A percentile compares a stretch with the other conserved stretches of the same genome.
Conservation (phyloP, 2,113 vertebrate species). For the Geococcyx californianus region DNA sequence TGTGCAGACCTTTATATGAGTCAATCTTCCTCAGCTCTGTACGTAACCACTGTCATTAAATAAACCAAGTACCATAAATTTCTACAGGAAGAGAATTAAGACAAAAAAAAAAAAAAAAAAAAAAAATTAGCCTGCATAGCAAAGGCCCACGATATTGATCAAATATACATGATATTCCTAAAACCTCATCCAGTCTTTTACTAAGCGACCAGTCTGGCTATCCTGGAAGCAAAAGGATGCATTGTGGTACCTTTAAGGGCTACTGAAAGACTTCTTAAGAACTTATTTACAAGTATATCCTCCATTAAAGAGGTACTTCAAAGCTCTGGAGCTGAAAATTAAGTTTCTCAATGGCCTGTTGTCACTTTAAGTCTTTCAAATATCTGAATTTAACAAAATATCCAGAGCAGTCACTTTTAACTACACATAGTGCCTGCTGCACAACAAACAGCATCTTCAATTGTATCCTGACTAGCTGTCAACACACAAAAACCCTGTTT, state of each 20-base stretch:
- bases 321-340: background rate
- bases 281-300: background rate
- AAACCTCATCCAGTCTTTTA: background rate
- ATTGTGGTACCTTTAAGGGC: background rate
- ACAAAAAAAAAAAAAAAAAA: background rate
- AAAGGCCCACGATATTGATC: background rate
- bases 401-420: background rate
- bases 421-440: background rate
- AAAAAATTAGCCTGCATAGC: background rate
- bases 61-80: background rate
- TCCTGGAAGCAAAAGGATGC: background rate
- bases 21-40: background rate
- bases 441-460: background rate
- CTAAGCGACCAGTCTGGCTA: background rate
- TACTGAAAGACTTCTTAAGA: background rate
- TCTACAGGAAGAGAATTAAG: background rate
- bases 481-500: background rate
- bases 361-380: background rate
- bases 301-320: background rate
- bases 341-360: background rate
- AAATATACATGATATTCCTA: background rate
- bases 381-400: background rate
- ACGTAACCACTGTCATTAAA: background rate
- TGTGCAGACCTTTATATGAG: background rate
- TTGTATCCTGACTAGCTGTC: background rate